Evolutionary conservation across 2,888 invertebrate genomes (phyloP), one percentile per base, ranked within the genome.

Genomic region (Philonicus albiceps): DNA sequence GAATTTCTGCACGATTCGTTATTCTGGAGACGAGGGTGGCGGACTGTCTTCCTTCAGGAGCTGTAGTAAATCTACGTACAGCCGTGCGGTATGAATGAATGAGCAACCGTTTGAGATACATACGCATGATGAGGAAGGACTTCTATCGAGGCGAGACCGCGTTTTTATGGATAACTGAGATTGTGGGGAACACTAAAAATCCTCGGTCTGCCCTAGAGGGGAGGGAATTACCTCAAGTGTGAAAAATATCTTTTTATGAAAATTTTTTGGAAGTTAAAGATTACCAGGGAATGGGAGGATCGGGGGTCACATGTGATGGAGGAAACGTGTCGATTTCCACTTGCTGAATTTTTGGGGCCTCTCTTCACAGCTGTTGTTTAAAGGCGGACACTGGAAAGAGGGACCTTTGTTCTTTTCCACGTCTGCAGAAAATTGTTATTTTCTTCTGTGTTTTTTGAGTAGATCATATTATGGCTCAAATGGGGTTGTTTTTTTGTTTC

Each of bases 201-300:
- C 30, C 43, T 43, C 43, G 16, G 16, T 73, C 31, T 30, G 19
- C 27, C 74, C n/a, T 8, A 72, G n/a, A 34, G 13, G 22, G 37
- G 37, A 19, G 37, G 72, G 34, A 72, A 27, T 7, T 37, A 85
- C 53, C 75, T 85, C 85, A 85, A 85, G 85, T 85, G 85, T 85
- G 85, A 85, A 85, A 75, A 85, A 85, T 85, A 74, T 37, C 6
- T 55, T 85, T 55, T 85, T 85, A 64, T 64, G 55, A 72, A 83
- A 83, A 64, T 19, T 43, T 83, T 55, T 22, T 53, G n/a, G 19
- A 80, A 80, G 53, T 37, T 80, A 53, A 49, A 64, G 22, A 22
- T 64, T 19, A 64, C 19, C 34, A 37, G 22, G 11, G 19, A 64
- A n/a, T 19, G 64, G 4, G 64, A 27, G n/a, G 64, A 37, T 13